Conservation (phyloP, 2,113 vertebrate genomes). For the Saimiri boliviensis region DNA sequence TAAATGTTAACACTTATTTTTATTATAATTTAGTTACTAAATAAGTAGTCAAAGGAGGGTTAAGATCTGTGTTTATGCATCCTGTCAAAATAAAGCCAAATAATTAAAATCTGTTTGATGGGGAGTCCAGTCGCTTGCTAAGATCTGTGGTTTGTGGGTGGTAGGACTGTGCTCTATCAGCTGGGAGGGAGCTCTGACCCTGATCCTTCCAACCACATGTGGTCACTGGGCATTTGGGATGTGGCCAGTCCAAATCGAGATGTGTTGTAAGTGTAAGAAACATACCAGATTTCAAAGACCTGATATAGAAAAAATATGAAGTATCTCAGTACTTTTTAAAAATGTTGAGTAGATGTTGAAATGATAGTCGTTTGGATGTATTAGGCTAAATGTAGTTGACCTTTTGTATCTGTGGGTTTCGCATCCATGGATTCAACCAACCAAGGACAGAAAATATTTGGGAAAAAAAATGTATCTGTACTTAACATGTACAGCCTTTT, state of each 20-base stretch:
- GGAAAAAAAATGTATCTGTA: background rate
- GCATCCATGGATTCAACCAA: background rate
- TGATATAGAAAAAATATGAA: background rate
- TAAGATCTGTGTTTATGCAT: background rate
- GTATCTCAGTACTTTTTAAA: background rate
- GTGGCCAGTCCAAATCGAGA: background rate
- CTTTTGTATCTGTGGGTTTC: background rate
- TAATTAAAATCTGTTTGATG: background rate
- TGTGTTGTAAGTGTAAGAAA: background rate
- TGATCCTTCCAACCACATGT: background rate
- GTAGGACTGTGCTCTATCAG: background rate
- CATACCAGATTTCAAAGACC: background rate
- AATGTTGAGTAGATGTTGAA: background rate
- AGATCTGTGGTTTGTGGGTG: background rate
- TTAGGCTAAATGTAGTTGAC: background rate
- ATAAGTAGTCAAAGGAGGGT: background rate
- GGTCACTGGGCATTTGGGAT: background rate
- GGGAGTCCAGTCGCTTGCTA: background rate
- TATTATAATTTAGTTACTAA: background rate
- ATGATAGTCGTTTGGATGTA: background rate
- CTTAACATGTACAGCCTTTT: background rate
- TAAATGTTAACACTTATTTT: background rate
- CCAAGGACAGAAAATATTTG: background rate
- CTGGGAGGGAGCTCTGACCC: background rate
- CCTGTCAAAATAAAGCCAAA: background rate